These are phyloP conservation scores for Rhinichthys klamathensis DNA, from an alignment of 2,113 vertebrate genomes.

Conservation along the genomic window DNA sequence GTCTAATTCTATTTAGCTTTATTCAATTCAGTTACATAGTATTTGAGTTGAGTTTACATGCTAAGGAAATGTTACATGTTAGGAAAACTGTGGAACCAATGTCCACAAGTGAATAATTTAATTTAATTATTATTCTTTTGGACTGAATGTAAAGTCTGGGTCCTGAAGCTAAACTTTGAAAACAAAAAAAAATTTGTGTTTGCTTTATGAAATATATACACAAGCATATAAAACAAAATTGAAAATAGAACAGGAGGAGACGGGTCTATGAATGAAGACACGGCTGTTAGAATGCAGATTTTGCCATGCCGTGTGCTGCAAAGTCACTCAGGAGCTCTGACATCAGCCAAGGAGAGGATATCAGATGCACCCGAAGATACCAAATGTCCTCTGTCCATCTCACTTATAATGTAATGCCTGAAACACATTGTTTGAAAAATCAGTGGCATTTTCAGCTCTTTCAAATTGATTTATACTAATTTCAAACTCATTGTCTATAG, in stretches of 20 bases:
- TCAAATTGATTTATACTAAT: background rate
- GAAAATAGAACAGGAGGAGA: background rate
- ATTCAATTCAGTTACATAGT: background rate
- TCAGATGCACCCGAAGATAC: slow-evolving; percentile 16
- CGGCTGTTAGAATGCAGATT: background rate
- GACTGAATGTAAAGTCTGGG: background rate
- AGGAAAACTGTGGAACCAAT: too few relatives aligned
- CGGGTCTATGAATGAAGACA: background rate
- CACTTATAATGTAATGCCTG: background rate
- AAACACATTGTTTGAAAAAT: slow-evolving; percentile 10
- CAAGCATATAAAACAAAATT: background rate
- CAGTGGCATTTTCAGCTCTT: background rate
- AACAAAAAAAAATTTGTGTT: background rate
- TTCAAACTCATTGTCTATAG: background rate
- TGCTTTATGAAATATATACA: background rate
- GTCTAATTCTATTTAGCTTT: background rate
- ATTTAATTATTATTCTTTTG: background rate
- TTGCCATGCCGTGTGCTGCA: background rate
- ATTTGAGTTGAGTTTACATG: too few relatives aligned
- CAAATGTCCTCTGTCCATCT: slow-evolving; percentile 3
- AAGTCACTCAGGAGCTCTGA: background rate
- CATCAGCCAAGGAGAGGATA: slow-evolving; percentile 3
- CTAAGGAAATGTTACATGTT: too few relatives aligned
- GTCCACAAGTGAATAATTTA: too few relatives aligned
- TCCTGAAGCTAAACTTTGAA: background rate